Base-by-base conservation (phyloP, 2,797 vertebrate species). In the Triplophysa bombifrons region DNA sequence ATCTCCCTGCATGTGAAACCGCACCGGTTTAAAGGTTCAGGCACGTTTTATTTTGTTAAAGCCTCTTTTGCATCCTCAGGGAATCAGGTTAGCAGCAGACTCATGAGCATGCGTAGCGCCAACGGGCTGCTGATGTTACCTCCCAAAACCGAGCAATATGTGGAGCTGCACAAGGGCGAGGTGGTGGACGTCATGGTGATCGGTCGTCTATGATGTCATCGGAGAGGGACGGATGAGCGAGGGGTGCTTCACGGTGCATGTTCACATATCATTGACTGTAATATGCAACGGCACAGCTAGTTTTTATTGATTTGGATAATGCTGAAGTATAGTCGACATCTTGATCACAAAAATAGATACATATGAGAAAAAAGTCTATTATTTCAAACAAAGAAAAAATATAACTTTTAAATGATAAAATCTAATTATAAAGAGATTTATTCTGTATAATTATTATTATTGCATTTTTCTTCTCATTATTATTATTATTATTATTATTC, bases 181-280 rank as follows among this genome's bases (percentile, higher is more conserved):
- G 95, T 96, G 91, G 95, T 96, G 74, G 95, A 95, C 38, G 95
- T 96, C 90, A 96, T 96, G 95, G 95, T 96, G 88, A 96, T 96
- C 48, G 95, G 95, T 80, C 92, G 95, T 88, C 95, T 96, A 95
- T 96, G 95, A 96, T 95, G 92, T 90, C 91, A 87, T 85, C 89
- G 87, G 69, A 63, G 86, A 60, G 85, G 88, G 90, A 88, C 77
- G 88, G 61, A 86, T 87, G 88, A 88, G 88, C 81, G 88, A 55
- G 8, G 53, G 53, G 53, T 55, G 53, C 53, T 55, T 55, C 53
- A 55, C 94, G 95, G 96, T 99, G 98, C 97, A 99, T 99, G 97
- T 98, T 96, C 96, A 98, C 98, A 98, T 99, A 98, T 98, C 96
- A 98, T 97, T 97, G 96, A 99, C 97, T 96, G 97, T 99, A 98